phyloP scores from a whole-genome alignment of 2,113 vertebrate species.

The Cricetomys ansorgei region DNA sequence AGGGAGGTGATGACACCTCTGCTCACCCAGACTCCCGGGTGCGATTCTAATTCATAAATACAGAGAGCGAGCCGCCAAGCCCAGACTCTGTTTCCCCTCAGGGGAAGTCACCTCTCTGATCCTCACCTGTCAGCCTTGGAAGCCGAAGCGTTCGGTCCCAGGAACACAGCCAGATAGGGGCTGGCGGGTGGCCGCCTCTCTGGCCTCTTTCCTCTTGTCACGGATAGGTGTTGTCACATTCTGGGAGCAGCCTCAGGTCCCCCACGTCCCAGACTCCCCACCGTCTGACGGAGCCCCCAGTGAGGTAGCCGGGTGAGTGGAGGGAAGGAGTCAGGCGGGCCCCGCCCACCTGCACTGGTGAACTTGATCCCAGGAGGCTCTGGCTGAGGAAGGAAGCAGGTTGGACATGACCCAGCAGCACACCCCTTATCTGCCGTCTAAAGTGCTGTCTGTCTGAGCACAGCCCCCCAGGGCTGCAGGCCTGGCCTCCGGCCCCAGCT shows the following conservation, averaged over 20 bases:
- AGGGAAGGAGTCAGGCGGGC: background rate
- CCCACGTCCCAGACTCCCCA: slow-evolving; percentile 27
- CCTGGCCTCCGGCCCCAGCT: rapidly evolving
- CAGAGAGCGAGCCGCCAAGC: background rate
- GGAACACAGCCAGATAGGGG: background rate
- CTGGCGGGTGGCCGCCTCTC: background rate
- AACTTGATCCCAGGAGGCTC: background rate
- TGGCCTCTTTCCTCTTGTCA: background rate
- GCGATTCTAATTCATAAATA: slow-evolving; percentile 30
- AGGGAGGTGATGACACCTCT: slow-evolving; percentile 2
- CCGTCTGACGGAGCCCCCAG: background rate
- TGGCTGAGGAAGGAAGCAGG: background rate
- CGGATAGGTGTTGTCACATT: slow-evolving; percentile 58
- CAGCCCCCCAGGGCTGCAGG: background rate
- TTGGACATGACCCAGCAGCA: no score
- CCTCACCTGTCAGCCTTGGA: slow-evolving; percentile 48
- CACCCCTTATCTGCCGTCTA: background rate
- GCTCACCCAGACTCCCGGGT: background rate
- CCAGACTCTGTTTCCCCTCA: slow-evolving; percentile 20
- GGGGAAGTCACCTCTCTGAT: background rate
- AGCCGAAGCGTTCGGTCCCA: background rate
- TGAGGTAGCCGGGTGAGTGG: background rate
- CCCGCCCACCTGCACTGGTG: background rate
- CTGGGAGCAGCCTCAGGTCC: slow-evolving; percentile 44
- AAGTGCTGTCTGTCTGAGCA: background rate